Conservation (phyloP, 2,888 invertebrate species). For the Netelia virgata region DNA sequence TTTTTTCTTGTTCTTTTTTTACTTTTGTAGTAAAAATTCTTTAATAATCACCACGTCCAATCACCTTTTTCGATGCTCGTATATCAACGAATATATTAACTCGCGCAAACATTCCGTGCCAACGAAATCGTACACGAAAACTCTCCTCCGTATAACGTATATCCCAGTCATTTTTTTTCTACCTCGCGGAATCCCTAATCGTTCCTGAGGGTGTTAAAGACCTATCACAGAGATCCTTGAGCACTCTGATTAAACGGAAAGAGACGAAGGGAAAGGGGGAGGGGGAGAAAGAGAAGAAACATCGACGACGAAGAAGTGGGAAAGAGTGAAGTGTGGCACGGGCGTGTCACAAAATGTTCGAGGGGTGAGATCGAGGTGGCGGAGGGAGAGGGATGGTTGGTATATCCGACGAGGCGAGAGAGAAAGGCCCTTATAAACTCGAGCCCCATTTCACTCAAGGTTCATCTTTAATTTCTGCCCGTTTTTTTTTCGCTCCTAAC, state of each 20-base stretch:
- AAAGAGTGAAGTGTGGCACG: conserved; percentile 32
- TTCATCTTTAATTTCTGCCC: conserved; percentile 85
- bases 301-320: conserved; percentile 44
- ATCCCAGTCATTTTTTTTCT: conserved; percentile 37
- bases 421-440: conserved; percentile 82
- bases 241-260: conserved; percentile 67
- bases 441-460: conserved; percentile 84
- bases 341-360: conserved; percentile 56
- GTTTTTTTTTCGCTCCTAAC: conserved; percentile 77
- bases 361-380: conserved; percentile 45
- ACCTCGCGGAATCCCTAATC: conserved; percentile 49
- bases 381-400: conserved; percentile 38
- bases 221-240: conserved; percentile 56
- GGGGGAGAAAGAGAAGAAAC: conserved; percentile 16
- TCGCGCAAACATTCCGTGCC: background rate
- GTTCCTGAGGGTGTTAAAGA: conserved; percentile 64
- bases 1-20: background rate
- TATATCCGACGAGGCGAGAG: conserved; percentile 61
- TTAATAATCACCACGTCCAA: background rate
- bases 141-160: conserved; percentile 17
- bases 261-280: conserved; percentile 22
- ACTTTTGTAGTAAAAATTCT: background rate
- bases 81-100: conserved; percentile 24
- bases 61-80: background rate
- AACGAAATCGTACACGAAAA: conserved; percentile 12